Evolutionary conservation across 2,797 vertebrate species (phyloP), one percentile per base, ranked within the genome.

Genomic region (Schizopygopsis malacanthus): DNA sequence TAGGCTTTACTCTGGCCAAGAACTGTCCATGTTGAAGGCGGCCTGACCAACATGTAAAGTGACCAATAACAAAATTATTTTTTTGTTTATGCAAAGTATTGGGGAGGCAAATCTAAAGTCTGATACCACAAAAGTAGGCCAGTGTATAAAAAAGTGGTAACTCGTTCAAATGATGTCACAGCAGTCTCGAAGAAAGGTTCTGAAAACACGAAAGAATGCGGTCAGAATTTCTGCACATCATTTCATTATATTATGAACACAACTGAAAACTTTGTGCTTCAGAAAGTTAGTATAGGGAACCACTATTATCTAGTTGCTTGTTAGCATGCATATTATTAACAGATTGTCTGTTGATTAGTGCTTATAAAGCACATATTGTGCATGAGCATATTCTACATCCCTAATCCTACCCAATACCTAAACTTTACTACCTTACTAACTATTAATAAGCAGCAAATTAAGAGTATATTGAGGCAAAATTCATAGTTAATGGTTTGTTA

Each of bases 41-140:
- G 69, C 11, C 39, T 43, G 39, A 41, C 69, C 69, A 70, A n/a
- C 69, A 71, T 71, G 69, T 71, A 71, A 71, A 71, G 69, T 71
- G 39, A 71, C 20, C 20, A 71, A 71, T 43, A 70, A 12, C 67
- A 41, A 70, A 41, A 41, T 33, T 33, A 3, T 33, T 33, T 33
- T 41, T 69, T 69, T 69, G 63, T 18, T 61, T 9, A 70, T 70
- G 67, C 67, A 70, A 70, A 70, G 67, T 41, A 70, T 22, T 39
- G 37, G 67, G 18, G 18, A 70, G 37, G 67, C 67, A 70, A 70
- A 70, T 70, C 37, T 41, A 39, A 41, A 41, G 37, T 70, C 67
- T 41, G 67, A 12, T 70, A 22, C 67, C 67, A 41, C 67, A 70
- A 22, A 41, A 70, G 18, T 22, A 70, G 18, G 16, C 18, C 18